Evolutionary conservation across 1,140 invertebrate species (phyloP).

Genomic region (Zaprionus africanus): DNA sequence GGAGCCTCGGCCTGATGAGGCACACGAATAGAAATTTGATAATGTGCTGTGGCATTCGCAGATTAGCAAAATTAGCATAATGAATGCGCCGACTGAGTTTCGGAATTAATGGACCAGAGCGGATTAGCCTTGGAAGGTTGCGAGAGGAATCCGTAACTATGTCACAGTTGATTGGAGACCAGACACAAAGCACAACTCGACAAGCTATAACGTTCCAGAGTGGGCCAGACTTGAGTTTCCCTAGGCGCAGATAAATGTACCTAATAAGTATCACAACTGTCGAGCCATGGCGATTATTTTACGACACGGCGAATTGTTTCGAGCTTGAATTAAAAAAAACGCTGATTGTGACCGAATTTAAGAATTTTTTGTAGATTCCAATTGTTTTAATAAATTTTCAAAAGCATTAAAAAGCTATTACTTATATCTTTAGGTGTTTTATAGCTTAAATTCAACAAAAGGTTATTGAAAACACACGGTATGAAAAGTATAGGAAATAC

Average conservation of each 20-base stretch:
- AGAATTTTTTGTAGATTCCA: not conserved
- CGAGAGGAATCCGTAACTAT: constrained; percentile 9
- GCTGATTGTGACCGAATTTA: not conserved
- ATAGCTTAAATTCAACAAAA: too few relatives aligned
- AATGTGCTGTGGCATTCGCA: constrained; percentile 48
- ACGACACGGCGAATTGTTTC: not conserved
- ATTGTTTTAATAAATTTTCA: too few relatives aligned
- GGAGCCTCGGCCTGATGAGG: constrained; percentile 52
- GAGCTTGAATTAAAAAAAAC: not conserved
- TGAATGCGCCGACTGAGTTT: constrained; percentile 60
- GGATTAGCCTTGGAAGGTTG: constrained; percentile 1
- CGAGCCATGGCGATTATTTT: not conserved
- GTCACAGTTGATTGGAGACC: constrained; percentile 7
- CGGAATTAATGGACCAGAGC: constrained; percentile 57
- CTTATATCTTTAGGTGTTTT: too few relatives aligned
- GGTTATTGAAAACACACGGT: too few relatives aligned
- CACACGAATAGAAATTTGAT: constrained; percentile 72
- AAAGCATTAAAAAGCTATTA: too few relatives aligned
- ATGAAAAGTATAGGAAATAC: too few relatives aligned
- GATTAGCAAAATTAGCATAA: constrained; percentile 66
- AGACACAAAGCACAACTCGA: not conserved
- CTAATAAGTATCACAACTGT: not conserved
- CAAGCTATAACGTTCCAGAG: not conserved
- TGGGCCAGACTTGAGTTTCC: not conserved
- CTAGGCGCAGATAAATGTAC: not conserved